Evolutionary conservation across 2,797 vertebrate species (phyloP).

Genomic region (Nothura maculosa): DNA sequence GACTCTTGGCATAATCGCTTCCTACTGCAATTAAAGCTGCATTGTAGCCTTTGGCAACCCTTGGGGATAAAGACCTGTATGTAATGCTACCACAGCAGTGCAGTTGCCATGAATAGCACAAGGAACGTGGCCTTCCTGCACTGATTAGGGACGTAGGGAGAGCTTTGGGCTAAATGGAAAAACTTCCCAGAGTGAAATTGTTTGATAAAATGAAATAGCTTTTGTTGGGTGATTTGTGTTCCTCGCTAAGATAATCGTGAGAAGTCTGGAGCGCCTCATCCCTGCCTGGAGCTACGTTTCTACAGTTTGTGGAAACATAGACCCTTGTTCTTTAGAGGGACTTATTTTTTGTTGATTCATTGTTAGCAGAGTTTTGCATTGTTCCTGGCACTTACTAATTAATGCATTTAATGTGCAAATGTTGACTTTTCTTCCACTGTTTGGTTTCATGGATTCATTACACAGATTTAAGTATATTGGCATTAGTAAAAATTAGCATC

Average conservation of each 20-base stretch:
- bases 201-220: background rate
- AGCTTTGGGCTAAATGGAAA: background rate
- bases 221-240: background rate
- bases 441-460: background rate
- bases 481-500: background rate
- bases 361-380: background rate
- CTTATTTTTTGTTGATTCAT: background rate
- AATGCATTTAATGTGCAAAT: background rate
- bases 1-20: constrained; percentile 58
- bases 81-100: background rate
- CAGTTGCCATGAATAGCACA: background rate
- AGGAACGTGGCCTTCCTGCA: background rate
- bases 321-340: background rate
- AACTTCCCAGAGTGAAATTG: background rate
- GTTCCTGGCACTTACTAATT: background rate
- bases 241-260: background rate
- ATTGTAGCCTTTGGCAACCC: constrained; percentile 13
- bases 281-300: background rate
- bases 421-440: background rate
- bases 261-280: background rate
- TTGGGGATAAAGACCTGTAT: background rate
- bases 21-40: constrained; percentile 28
- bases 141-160: background rate
- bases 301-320: background rate
- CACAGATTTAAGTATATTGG: background rate